phyloP scores from a whole-genome alignment of 2,888 invertebrate genomes.

The Hermaeophaga mercurialis region DNA sequence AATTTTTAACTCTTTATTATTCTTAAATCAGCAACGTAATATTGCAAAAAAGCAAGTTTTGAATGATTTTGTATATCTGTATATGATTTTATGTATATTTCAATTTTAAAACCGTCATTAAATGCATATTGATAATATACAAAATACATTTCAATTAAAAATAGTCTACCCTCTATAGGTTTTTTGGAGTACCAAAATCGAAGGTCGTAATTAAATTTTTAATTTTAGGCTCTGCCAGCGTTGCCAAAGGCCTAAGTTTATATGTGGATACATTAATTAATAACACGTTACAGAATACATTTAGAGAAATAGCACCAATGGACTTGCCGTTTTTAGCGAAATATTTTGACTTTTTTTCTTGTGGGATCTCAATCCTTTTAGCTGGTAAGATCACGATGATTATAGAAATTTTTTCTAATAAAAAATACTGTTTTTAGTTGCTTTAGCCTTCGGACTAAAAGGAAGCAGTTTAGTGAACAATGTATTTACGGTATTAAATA shows the following conservation, averaged over 20 bases:
- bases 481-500: slow-evolving; percentile 81
- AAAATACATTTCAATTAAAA: too few relatives aligned
- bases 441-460: slow-evolving; percentile 82
- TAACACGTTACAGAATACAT: slow-evolving; percentile 68
- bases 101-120: too few relatives aligned
- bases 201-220: too few relatives aligned
- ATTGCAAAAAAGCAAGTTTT: too few relatives aligned
- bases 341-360: slow-evolving; percentile 80
- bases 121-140: too few relatives aligned
- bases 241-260: slow-evolving; percentile 77
- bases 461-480: slow-evolving; percentile 88
- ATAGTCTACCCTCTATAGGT: too few relatives aligned
- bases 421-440: slow-evolving; percentile 65
- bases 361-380: slow-evolving; percentile 71
- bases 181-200: too few relatives aligned
- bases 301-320: slow-evolving; percentile 68
- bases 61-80: too few relatives aligned
- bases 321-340: slow-evolving; percentile 67
- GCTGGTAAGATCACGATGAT: slow-evolving; percentile 66
- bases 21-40: too few relatives aligned
- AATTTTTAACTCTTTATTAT: too few relatives aligned
- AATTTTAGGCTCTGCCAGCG: slow-evolving; percentile 75
- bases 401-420: too few relatives aligned
- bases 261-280: slow-evolving; percentile 74
- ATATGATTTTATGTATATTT: too few relatives aligned